Evolutionary conservation across 1,140 invertebrate genomes (phyloP).

Genomic region (Drosophila paulistorum): DNA sequence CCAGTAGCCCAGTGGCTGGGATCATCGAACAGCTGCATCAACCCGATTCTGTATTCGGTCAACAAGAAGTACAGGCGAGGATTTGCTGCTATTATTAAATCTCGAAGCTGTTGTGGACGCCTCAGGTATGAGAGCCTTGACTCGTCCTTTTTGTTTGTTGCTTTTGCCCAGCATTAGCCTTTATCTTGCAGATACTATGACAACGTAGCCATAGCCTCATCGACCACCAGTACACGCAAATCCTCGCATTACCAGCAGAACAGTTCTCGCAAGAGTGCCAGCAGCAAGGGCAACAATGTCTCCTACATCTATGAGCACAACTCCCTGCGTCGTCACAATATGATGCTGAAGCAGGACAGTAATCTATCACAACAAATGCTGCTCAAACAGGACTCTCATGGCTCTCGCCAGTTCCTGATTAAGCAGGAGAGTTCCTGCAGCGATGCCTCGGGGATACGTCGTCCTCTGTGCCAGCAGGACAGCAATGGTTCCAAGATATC

Average conservation of each 20-base stretch:
- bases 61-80: conserved; percentile 98
- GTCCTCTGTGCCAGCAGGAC: conserved; percentile 79
- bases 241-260: conserved; percentile 92
- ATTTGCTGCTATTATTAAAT: conserved; percentile 94
- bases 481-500: conserved; percentile 80
- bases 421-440: conserved; percentile 82
- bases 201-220: conserved; percentile 92
- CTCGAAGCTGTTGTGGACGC: conserved; percentile 91
- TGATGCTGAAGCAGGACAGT: conserved; percentile 82
- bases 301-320: conserved; percentile 88
- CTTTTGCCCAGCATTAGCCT: background rate
- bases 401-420: conserved; percentile 78
- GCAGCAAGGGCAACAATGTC: conserved; percentile 87
- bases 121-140: conserved; percentile 85
- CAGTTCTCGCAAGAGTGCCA: conserved; percentile 86
- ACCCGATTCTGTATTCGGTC: conserved; percentile 97
- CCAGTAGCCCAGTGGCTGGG: conserved; percentile 98
- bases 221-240: conserved; percentile 91
- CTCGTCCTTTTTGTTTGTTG: background rate
- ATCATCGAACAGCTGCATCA: conserved; percentile 97
- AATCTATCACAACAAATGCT: conserved; percentile 82
- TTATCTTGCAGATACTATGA: conserved; percentile 86
- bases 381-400: conserved; percentile 82
- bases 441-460: conserved; percentile 72
- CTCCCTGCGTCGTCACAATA: conserved; percentile 72